Evolutionary conservation across 2,113 vertebrate species (phyloP), one percentile per base, ranked within the genome.

Genomic region (Pan paniscus): DNA sequence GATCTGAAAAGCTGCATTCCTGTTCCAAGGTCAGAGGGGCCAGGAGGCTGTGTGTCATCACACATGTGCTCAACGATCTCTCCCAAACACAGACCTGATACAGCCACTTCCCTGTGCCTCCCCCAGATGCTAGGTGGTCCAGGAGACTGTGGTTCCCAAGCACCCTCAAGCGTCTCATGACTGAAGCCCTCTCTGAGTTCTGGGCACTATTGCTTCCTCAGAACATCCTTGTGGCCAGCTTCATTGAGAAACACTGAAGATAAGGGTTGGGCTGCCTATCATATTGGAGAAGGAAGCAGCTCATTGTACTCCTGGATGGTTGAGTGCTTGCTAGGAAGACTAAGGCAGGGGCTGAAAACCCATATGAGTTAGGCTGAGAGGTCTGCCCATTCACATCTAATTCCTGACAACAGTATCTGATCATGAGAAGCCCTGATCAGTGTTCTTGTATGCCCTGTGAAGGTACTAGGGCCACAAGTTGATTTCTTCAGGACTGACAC

Each of bases 91-190:
- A 1, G n/a, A 61, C 38, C 46, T 23, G 55, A 40, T 5, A 9
- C 0, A 2, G 27, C 16, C n/a, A 61, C 22, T 32, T 35, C 18
- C 9, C 12, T 8, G 3, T 1, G 2, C 40, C 35, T 32, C 46
- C 27, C 8, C 32, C 25, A 1, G 1, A 27, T 0, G 6, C 14
- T 43, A 5, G 6, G 43, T 32, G 76, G 38, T 38, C 61, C 40
- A 7, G 38, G 3, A 35, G 23, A 40, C 20, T 22, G 27, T 5
- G 30, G 40, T 11, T 6, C 20, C 23, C 4, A 0, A 14, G 35
- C 0, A 0, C 38, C 50, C 57, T 48, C 18, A 11, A 0, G 23
- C 43, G 5, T 57, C 43, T 50, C 50, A 20, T 18, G 67, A 12
- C n/a, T 18, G 9, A 23, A 68, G 23, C 27, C 61, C 70, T 27